Evolutionary conservation across 2,797 vertebrate genomes (phyloP), one percentile per base, ranked within the genome.

Genomic region (Pelochelys cantorii): DNA sequence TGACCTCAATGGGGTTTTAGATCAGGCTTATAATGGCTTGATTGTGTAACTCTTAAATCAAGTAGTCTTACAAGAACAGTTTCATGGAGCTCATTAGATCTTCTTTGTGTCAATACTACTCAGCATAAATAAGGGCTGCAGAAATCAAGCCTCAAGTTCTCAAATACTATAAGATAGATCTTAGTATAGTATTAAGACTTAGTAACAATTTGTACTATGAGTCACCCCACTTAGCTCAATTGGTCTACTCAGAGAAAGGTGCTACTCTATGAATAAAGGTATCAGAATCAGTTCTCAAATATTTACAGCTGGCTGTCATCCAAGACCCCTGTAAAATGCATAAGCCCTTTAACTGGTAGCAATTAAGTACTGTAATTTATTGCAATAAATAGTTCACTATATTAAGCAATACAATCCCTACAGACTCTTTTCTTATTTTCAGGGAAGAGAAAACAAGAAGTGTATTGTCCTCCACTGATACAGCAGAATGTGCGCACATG

Each of bases 211-310:
- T 71, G 17, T 57, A 54, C 7, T 84, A 31, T 18, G 68, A 29
- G 22, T 68, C 31, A 17, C 8, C 54, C 90, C 90, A 85, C 27
- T 90, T 80, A 93, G 92, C 91, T 93, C 62, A 34, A 71, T 34
- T 31, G 37, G 18, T 20, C 17, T 48, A 71, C 17, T 8, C 25
- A 42, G 4, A 71, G 68, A 25, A 48, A 17, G 20, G 42, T 27
- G 23, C 74, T 75, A 48, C 11, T 48, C 48, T 15, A 29, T 54
- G 68, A 93, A 79, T 85, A 78, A 95, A 89, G 42, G 90, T 86
- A 80, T 86, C 84, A 93, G 90, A 92, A 85, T 83, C 29, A 91
- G 59, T 90, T 89, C 60, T 90, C 79, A 48, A 84, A 91, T 83
- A 83, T 86, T 87, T 84, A 75, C 12, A 71, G n/a, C 20, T 91